Evolutionary conservation across 2,113 vertebrate genomes (phyloP), one percentile per base, ranked within the genome.

Genomic region (Mastomys natalensis): DNA sequence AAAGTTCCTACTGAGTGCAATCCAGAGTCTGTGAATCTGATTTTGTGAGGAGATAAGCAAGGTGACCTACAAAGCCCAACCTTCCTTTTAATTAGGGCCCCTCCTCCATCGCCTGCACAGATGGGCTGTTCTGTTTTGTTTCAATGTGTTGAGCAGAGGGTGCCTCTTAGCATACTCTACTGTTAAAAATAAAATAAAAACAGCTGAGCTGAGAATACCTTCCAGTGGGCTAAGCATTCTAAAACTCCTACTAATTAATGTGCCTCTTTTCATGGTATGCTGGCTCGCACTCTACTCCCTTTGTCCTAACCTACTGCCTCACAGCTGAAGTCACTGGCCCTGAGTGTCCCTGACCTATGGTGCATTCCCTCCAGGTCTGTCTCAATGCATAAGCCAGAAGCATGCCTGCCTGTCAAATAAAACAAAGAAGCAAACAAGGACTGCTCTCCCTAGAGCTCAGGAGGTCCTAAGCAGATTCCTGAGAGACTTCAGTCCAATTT

Each of bases 1-100:
- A 97, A 96, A 72, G 66, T 37, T 89, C 68, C 93, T 96, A 89
- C 89, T 95, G 80, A 37, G 43, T 92, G 85, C 93, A 93, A 92
- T 51, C 74, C 74, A 45, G 13, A 90, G 29, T 96, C 86, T 86
- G 31, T 76, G 29, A 91, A 95, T 96, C 60, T 12, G 80, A 91
- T 86, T 95, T 95, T 80, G 21, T 31, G 2, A 77, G 84, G 80
- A 53, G 76, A 85, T 58, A 7, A 5, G 21, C 37, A 81, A 0
- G 31, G 81, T 22, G 66, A 72, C 31, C 70, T 11, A 31, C 13
- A 7, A 17, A 34, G 29, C 21, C 62, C 64, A n/a, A 4, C 37
- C 81, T 78, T 26, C 53, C 62, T 87, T 82, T 82, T 60, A 60
- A 58, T 16, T 82, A 40, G 11, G 37, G 5, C 1, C 11, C 53